A percentile compares a stretch with the other conserved stretches of the same genome.
Conservation (phyloP, 1,140 invertebrate genomes). For the Dufourea novaeangliae region DNA sequence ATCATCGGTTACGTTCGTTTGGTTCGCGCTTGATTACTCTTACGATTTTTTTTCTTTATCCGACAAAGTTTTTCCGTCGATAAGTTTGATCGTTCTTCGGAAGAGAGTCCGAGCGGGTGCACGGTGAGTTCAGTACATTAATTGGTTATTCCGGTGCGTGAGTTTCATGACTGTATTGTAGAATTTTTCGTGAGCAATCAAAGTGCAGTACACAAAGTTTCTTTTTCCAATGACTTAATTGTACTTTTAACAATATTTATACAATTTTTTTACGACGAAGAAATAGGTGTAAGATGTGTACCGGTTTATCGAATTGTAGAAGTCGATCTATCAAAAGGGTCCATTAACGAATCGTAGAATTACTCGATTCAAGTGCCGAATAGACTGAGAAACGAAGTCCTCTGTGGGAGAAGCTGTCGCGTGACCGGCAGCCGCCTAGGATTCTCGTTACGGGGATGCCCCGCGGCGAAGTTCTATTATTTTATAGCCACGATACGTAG, state of each 20-base stretch:
- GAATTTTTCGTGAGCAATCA: too few species aligned
- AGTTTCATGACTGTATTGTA: too few species aligned
- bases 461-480: slow-evolving; percentile 73
- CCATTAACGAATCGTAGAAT: not conserved
- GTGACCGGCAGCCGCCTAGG: slow-evolving; percentile 66
- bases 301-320: too few species aligned
- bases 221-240: too few species aligned
- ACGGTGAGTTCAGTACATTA: slow-evolving; percentile 71
- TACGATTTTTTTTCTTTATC: not conserved
- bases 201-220: too few species aligned
- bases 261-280: too few species aligned
- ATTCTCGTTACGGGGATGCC: slow-evolving; percentile 72
- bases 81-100: not conserved
- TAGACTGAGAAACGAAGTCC: not conserved
- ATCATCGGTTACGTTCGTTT: not conserved
- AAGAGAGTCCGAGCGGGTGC: slow-evolving; percentile 81
- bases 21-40: not conserved
- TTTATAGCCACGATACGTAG: slow-evolving; percentile 65
- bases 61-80: not conserved
- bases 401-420: slow-evolving; percentile 55
- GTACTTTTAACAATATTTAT: too few species aligned
- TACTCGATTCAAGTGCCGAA: not conserved
- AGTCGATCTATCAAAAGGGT: too few species aligned
- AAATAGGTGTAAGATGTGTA: too few species aligned
- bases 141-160: too few species aligned